Base-by-base conservation (phyloP, 2,888 invertebrate genomes). In the Trypoxylon attenuatum region DNA sequence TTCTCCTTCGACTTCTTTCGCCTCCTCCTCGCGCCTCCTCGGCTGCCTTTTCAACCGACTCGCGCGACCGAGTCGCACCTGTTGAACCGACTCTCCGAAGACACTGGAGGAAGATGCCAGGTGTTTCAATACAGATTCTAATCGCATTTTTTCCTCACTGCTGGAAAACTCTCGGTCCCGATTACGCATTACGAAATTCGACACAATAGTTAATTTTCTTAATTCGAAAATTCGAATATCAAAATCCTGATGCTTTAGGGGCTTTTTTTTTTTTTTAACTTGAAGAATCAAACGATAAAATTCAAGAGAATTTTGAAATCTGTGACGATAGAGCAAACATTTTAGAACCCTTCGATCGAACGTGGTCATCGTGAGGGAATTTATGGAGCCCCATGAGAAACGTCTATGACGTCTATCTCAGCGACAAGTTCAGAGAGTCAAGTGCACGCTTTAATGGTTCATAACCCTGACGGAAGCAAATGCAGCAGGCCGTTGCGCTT, bases 1-100 rank as follows among this genome's bases (percentile, higher is more conserved):
- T 69, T 69, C 67, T 71, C 71, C 73, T 50, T 70, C 72, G 71
- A 74, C 61, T 69, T 71, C 58, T 64, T 68, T 68, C 60, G 60
- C 57, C 67, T 55, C 54, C 66, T 58, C 52, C 61, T 62, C 66
- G 50, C 65, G 33, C 53, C 61, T 64, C 57, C 69, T 62, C 55
- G 71, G 69, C 69, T 70, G 75, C 70, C 72, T 69, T 75, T 65
- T 68, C 75, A 65, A 33, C 57, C 66, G 46, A 59, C 62, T 45
- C 58, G 54, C 59, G 42, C 62, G 33, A 29, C 45, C 19, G 50
- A 51, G 50, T 47, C 56, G 74, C 74, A 75, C 74, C 74, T 75
- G 74, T 75, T 75, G 74, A 75, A 72, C 74, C 42, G 50, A 56
- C 45, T 49, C 57, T 54, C 39, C 29, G 46, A 19, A 59, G 52